A percentile compares a stretch with the other conserved stretches of the same genome.
Evolutionary conservation across 2,888 invertebrate species (phyloP).

Genomic region (Leptopilina myrica): DNA sequence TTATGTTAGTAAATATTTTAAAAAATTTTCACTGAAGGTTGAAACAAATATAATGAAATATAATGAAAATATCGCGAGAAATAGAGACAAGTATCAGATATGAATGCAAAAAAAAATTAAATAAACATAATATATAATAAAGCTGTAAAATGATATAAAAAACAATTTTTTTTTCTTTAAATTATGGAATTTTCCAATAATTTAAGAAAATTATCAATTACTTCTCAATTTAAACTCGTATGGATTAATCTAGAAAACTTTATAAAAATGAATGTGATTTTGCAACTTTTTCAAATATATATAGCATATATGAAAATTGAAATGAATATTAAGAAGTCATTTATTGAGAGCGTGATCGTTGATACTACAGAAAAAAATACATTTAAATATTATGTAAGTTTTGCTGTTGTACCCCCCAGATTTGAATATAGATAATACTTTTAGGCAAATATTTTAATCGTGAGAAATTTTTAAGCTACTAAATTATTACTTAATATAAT

Average conservation of each 20-base stretch:
- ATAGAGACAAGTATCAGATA: not conserved
- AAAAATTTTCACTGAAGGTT: not conserved
- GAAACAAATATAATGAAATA: not conserved
- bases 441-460: too few relatives aligned
- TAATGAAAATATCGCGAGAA: too few relatives aligned
- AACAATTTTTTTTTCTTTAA: not conserved
- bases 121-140: too few relatives aligned
- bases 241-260: not conserved
- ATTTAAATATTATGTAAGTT: not conserved
- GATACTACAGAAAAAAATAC: not conserved
- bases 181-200: not conserved
- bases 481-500: too few relatives aligned
- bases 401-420: too few relatives aligned
- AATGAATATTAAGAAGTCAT: not conserved
- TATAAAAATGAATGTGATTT: not conserved
- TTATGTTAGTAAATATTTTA: not conserved
- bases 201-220: not conserved
- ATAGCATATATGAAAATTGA: not conserved
- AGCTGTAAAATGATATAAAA: too few relatives aligned
- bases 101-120: not conserved
- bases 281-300: not conserved
- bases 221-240: not conserved
- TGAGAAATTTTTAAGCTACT: too few relatives aligned
- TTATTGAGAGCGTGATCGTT: conserved; percentile 7
- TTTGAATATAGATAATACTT: too few relatives aligned